Evolutionary conservation across 2,113 vertebrate species (phyloP).

Genomic region (Strigops habroptila): DNA sequence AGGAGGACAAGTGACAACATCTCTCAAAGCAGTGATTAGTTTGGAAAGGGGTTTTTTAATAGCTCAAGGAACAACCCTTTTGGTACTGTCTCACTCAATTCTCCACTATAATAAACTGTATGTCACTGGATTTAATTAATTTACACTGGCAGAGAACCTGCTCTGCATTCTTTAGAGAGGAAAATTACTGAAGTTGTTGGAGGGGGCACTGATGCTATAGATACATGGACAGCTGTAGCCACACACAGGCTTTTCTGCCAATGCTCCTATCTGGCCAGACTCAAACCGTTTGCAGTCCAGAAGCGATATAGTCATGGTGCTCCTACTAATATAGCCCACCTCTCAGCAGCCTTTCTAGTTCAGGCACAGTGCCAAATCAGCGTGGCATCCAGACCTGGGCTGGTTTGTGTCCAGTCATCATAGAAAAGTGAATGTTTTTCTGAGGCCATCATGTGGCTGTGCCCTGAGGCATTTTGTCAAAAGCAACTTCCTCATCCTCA

Average conservation of each 20-base stretch:
- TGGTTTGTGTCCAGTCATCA: background rate
- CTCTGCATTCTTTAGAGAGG: background rate
- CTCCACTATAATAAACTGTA: background rate
- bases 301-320: rapidly evolving
- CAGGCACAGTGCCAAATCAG: background rate
- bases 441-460: rapidly evolving
- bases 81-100: background rate
- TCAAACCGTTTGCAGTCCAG: background rate
- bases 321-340: background rate
- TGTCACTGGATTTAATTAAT: background rate
- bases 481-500: rapidly evolving
- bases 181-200: background rate
- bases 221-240: background rate
- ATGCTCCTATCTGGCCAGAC: background rate
- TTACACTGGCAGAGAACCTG: background rate
- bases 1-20: background rate
- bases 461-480: background rate
- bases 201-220: background rate
- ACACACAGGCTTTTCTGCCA: background rate
- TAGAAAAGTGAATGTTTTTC: background rate
- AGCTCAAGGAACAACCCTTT: background rate
- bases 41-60: background rate
- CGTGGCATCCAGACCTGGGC: background rate
- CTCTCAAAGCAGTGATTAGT: background rate
- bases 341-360: background rate